phyloP scores from a whole-genome alignment of 2,113 vertebrate genomes.

The Neodon shergylaensis region DNA sequence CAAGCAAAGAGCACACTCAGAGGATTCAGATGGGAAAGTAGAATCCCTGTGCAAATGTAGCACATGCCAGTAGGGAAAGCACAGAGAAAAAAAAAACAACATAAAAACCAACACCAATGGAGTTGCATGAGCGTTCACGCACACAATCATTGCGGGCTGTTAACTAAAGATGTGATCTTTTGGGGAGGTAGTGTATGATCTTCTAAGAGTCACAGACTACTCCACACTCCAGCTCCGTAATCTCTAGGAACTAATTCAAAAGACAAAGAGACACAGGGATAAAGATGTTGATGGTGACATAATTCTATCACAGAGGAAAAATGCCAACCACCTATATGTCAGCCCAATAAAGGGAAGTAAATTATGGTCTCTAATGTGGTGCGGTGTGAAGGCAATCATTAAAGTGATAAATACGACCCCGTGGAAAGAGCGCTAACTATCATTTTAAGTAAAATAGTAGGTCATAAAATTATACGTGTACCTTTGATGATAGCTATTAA shows the following conservation, averaged over 20 bases:
- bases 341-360: slow-evolving; percentile 60
- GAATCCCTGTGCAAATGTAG: neutral
- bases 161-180: slow-evolving; percentile 48
- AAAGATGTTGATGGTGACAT: slow-evolving; percentile 66
- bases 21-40: neutral
- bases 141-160: neutral
- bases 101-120: neutral
- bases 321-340: slow-evolving; percentile 50
- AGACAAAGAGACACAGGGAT: slow-evolving; percentile 58
- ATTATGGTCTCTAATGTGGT: slow-evolving; percentile 62
- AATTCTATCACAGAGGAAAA: slow-evolving; percentile 66
- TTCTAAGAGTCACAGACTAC: slow-evolving; percentile 18
- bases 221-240: slow-evolving; percentile 36
- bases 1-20: slow-evolving; percentile 17
- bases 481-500: slow-evolving; percentile 71
- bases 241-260: slow-evolving; percentile 66
- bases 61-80: neutral
- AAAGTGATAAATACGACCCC: slow-evolving; percentile 71
- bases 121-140: neutral
- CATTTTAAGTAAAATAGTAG: slow-evolving; percentile 66
- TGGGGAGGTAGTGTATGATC: slow-evolving; percentile 21
- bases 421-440: slow-evolving; percentile 62
- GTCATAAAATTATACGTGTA: slow-evolving; percentile 71
- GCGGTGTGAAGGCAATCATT: slow-evolving; percentile 48
- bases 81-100: neutral